Base-by-base conservation (phyloP, 2,888 invertebrate species). In the Chydorus sphaericus region DNA sequence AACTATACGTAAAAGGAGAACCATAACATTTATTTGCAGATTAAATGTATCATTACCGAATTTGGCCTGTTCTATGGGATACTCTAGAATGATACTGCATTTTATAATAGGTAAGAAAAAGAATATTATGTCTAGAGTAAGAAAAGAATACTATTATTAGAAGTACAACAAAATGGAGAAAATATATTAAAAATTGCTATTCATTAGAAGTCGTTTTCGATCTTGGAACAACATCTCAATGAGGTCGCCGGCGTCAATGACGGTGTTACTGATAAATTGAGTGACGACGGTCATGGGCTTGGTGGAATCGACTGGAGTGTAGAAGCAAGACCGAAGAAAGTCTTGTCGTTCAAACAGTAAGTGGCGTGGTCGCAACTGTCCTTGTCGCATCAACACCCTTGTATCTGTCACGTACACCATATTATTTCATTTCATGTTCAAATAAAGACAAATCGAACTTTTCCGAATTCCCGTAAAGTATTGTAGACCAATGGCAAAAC, bases 331-430 rank as follows among this genome's bases (percentile, higher is more conserved):
- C 60, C 60, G 36, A 55, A 60, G 58, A 58, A 60, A 49, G 33
- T 53, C 3, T 49, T 20, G 20, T 59, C 55, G 29, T 57, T 57
- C 29, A 60, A 23, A 4, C 60, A 54, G 55, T 59, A 60, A 29
- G 59, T 54, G 30, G 59, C 59, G 33, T 55, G 60, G 50, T 60
- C 60, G 48, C 60, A 60, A 11, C 60, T 59, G 31, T 60, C 60
- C 55, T 60, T 60, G 57, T 60, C 60, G 49, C 60, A 60, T n/a
- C n/a, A 26, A 60, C 58, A 39, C 60, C 60, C 31, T 57, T 54
- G 57, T 60, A 60, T 5, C 60, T 57, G 26, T 2, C 7, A 44
- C 31, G 11, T 26, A 26, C 29, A 11, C n/a, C 18, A 4, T 37
- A 4, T 16, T 26, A 14, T 1, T 33, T 36, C 10, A 53, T 37